Evolutionary conservation across 2,797 vertebrate species (phyloP), one percentile per base, ranked within the genome.

Genomic region (Crotalus adamanteus): DNA sequence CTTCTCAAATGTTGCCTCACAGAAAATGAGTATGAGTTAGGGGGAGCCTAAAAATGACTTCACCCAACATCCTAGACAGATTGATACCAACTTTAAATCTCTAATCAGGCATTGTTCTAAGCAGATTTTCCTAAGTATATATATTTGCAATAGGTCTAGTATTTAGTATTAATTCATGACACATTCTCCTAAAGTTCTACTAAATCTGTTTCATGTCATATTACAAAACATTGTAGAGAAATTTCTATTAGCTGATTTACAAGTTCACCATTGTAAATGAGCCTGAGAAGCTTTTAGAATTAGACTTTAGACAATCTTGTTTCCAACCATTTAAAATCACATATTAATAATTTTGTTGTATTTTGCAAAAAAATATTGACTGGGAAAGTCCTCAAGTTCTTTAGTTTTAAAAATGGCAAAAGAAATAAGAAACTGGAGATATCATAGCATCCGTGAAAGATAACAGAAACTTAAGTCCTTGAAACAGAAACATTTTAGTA

Each of bases 341-440:
- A 59, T 42, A 47, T 51, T 65, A n/a, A 22, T 37, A 89, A 25
- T 5, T 86, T 86, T 92, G 12, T 31, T 42, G 22, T 37, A 37
- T 88, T 47, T 18, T n/a, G 7, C 26, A 56, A n/a, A 86, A 16
- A 25, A 57, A 91, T 11, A 51, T 65, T 92, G 90, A 65, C 25
- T 92, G 12, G 22, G 42, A 51, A 18, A 1, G 91, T 85, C 60
- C 20, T 87, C 6, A 14, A 16, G 88, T 88, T 7, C 65, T 92
- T 73, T 3, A 47, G 37, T 51, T 51, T 60, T 90, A 69, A 9
- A 1, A 73, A 90, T 1, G 56, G 2, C 1, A 95, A 94, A 92
- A 90, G 85, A 96, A 95, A 94, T 90, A 97, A 94, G 95, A 94
- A 96, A 96, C 92, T 87, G 42, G 94, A 94, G 92, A 87, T 73